These are phyloP conservation scores for Pygocentrus nattereri DNA, from an alignment of 2,797 vertebrate genomes.

Conservation along the genomic window DNA sequence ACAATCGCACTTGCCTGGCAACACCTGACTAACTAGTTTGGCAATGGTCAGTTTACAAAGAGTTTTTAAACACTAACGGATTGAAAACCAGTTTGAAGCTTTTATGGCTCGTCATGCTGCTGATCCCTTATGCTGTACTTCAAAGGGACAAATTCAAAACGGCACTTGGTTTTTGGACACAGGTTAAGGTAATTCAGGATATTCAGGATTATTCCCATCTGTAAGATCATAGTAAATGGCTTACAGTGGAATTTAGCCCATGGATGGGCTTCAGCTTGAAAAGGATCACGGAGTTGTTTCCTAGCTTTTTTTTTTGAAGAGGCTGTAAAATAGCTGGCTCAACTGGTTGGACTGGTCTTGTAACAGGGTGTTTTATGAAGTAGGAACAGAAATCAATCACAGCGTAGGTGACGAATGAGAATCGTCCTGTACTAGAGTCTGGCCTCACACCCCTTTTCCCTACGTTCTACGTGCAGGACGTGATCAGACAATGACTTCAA, in stretches of 20 bases:
- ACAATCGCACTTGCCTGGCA: not conserved
- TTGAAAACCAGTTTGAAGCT: not conserved
- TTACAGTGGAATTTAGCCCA: too few relatives aligned
- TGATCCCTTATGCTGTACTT: not conserved
- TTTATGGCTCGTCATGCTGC: not conserved
- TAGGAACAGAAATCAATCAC: not conserved
- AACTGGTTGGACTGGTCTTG: not conserved
- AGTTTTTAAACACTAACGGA: conserved; percentile 13
- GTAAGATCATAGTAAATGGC: not conserved
- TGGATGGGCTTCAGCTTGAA: not conserved
- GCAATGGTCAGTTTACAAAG: not conserved
- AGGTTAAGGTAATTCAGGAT: not conserved
- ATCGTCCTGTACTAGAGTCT: not conserved
- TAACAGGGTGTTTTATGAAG: not conserved
- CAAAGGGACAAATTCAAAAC: not conserved
- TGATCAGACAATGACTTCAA: too few relatives aligned
- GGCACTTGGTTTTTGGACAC: not conserved
- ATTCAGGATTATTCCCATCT: too few relatives aligned
- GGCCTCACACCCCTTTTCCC: not conserved
- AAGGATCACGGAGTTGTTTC: not conserved
- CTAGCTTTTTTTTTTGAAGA: not conserved
- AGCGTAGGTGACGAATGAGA: not conserved
- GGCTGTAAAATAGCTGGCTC: not conserved
- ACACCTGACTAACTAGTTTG: conserved; percentile 21
- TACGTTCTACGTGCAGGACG: too few relatives aligned